These are phyloP conservation scores for Platysternon megacephalum DNA, from an alignment of 2,113 vertebrate genomes.

Conservation along the genomic window DNA sequence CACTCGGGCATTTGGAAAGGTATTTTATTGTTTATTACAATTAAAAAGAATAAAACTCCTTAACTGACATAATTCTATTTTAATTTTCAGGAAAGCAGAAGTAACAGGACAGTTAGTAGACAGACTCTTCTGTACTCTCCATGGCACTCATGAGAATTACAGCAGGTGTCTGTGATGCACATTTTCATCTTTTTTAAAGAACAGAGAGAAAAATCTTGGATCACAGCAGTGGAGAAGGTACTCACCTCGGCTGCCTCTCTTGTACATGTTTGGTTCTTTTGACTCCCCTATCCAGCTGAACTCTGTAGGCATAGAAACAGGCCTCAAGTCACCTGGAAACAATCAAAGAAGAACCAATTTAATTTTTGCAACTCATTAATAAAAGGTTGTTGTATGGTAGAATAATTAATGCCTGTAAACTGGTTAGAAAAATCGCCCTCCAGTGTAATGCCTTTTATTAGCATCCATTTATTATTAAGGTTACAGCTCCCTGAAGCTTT, in stretches of 20 bases:
- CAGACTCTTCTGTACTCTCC: neutral
- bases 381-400: neutral
- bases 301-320: constrained; percentile 86
- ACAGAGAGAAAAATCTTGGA: neutral
- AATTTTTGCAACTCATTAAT: neutral
- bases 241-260: constrained; percentile 89
- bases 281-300: constrained; percentile 87
- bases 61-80: neutral
- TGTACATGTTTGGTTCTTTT: constrained; percentile 87
- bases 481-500: neutral
- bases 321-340: constrained; percentile 90
- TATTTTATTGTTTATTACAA: neutral
- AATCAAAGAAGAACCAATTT: constrained; percentile 75
- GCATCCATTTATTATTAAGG: neutral
- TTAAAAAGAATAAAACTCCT: neutral
- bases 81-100: neutral
- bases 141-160: neutral
- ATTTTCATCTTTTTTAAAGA: neutral
- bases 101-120: neutral
- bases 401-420: neutral
- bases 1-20: neutral
- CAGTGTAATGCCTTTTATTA: neutral
- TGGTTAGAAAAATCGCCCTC: neutral
- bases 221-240: neutral
- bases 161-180: neutral